Conservation (phyloP, 1,140 invertebrate species). For the Oreohelix idahoensis region DNA sequence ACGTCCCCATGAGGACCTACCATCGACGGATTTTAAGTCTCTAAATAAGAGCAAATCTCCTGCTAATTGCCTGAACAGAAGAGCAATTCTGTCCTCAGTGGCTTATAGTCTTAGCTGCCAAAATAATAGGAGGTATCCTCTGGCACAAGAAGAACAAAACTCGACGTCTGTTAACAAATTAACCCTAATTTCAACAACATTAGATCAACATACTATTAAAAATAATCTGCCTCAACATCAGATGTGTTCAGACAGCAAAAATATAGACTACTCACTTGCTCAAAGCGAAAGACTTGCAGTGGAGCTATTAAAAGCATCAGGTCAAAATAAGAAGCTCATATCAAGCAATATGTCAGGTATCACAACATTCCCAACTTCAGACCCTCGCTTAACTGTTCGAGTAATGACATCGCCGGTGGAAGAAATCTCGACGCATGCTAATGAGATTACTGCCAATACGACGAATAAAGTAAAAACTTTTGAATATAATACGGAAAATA, state of each 20-base stretch:
- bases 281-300: background rate
- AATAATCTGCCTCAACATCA: background rate
- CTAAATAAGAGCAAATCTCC: background rate
- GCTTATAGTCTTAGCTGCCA: conserved; percentile 7
- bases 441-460: background rate
- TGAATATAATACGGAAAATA: background rate
- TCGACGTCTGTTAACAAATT: background rate
- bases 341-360: background rate
- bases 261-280: background rate
- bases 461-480: background rate
- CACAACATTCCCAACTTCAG: background rate
- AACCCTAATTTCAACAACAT: background rate
- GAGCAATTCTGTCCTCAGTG: background rate
- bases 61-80: too few species aligned
- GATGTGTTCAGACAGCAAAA: background rate
- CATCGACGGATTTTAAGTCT: background rate
- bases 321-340: background rate
- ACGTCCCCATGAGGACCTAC: background rate
- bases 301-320: conserved; percentile 1
- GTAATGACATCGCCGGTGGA: background rate
- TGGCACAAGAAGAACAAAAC: background rate
- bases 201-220: background rate
- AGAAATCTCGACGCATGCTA: background rate
- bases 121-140: background rate
- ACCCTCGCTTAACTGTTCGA: conserved; percentile 17